Evolutionary conservation across 2,113 vertebrate species (phyloP), one percentile per base, ranked within the genome.

Genomic region (Motacilla alba): DNA sequence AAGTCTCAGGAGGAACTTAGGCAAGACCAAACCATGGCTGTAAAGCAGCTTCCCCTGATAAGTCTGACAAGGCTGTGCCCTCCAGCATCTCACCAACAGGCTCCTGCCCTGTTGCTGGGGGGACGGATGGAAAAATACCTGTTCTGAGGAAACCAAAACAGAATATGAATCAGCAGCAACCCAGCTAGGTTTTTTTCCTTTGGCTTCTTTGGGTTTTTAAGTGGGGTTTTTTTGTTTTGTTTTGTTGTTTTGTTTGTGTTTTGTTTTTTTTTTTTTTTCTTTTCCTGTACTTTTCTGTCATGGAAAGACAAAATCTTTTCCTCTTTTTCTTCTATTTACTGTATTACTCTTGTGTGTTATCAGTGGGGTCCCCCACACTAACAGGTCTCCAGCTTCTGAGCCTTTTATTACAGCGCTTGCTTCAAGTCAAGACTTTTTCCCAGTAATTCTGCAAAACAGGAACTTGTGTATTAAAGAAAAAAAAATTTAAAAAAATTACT

Each of bases 101-200:
- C 8, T 53, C 13, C 46, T 35, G 44, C 12, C 30, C 19, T 10
- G 2, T 8, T 75, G 13, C 19, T 24, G 17, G 11, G 19, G 16
- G 12, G 2, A 43, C 4, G 15, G 60, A 43, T 60, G 52, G 75
- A 84, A 67, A 90, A 81, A 77, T 10, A 78, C 39, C 24, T 43
- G 13, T 41, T 73, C 46, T 67, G 43, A 73, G 49, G 55, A 68
- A 35, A 84, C 5, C 19, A 49, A 58, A 73, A 43, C 15, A 74
- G 13, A 35, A 0, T 31, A 26, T 18, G 26, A 47, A 23, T 52
- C 67, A 56, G 76, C 22, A 94, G 18, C 8, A 83, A 24, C 0
- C 1, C 3, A 23, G 15, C 0, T 21, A 26, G 6, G 7, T 6
- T 39, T 52, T 52, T 66, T 30, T 1, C 24, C 30, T 49, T 85